Base-by-base conservation (phyloP, 2,113 vertebrate species). In the Penelope pileata region DNA sequence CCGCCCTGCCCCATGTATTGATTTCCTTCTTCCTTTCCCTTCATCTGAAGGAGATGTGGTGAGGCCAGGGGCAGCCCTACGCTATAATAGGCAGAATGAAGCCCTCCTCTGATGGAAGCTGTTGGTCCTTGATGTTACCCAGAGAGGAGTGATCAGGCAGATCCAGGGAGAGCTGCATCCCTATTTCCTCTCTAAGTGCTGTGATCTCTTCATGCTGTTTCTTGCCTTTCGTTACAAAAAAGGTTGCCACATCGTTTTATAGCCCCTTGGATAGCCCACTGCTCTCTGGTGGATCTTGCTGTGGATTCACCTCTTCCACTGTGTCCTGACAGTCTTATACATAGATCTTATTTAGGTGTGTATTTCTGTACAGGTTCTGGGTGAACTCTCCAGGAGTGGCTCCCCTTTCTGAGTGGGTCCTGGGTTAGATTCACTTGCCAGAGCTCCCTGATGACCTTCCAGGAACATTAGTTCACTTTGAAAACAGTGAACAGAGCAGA, bases 381-480 rank as follows among this genome's bases (percentile, higher is more conserved):
- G n/a, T 62, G 26, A 81, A 53, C 5, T 7, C 48, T 34, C 27
- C 0, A 4, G 42, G 58, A 75, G n/a, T 2, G 0, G 23, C 32
- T 83, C 13, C 66, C 42, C 43, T 32, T 89, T 12, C 48, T 79
- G 23, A 30, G 62, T 51, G 68, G 30, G 48, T 64, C 58, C 43
- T 68, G 34, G 43, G 21, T 68, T n/a, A 81, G 36, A 30, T 53
- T 82, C 3, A 32, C 48, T 94, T 76, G 26, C 27, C 58, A 69
- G 29, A 90, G 43, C 36, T 85, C 32, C n/a, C 30, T 45, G n/a
- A 43, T 73, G 78, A 90, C 90, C 86, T 93, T 95, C 48, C 43
- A 69, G 48, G 91, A 80, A 60, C 73, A 67, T 77, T 81, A 59
- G 17, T 86, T 93, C 45, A 43, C 62, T 87, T 75, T 64, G 74